Conservation (phyloP, 2,888 invertebrate species). For the Cosmia pyralina region DNA sequence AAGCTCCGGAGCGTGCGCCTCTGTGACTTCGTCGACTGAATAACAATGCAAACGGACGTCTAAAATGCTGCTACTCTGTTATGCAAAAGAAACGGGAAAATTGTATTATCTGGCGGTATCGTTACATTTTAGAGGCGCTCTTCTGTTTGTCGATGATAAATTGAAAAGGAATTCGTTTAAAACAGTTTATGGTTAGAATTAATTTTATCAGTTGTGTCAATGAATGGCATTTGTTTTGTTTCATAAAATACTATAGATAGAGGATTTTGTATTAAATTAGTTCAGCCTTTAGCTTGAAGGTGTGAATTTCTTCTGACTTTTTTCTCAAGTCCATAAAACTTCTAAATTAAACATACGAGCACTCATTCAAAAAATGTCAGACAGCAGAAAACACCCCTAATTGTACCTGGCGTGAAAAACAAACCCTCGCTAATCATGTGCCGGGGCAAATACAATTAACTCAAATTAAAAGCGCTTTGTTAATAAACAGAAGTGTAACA, state of each 20-base stretch:
- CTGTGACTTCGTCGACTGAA: conserved; percentile 85
- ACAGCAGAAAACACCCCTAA: conserved; percentile 12
- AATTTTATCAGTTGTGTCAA: conserved; percentile 27
- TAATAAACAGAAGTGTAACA: conserved; percentile 75
- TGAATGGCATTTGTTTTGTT: neutral
- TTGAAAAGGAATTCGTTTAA: conserved; percentile 74
- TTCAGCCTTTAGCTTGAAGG: neutral
- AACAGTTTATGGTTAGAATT: conserved; percentile 45
- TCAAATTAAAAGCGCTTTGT: conserved; percentile 77
- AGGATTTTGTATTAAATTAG: neutral
- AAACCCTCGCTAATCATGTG: conserved; percentile 73
- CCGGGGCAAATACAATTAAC: conserved; percentile 77
- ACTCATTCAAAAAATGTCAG: neutral
- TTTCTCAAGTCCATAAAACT: neutral
- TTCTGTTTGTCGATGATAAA: conserved; percentile 67
- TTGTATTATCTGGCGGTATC: conserved; percentile 63
- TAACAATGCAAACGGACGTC: conserved; percentile 85
- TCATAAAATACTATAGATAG: neutral
- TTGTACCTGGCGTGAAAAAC: conserved; percentile 64
- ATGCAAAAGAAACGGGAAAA: conserved; percentile 72
- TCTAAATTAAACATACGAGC: conserved; percentile 1
- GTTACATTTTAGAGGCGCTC: conserved; percentile 73
- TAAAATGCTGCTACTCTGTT: conserved; percentile 82
- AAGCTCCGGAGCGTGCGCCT: conserved; percentile 88
- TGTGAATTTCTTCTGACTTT: neutral